Evolutionary conservation across 2,797 vertebrate species (phyloP).

Genomic region (Myioborus melanocephalus): DNA sequence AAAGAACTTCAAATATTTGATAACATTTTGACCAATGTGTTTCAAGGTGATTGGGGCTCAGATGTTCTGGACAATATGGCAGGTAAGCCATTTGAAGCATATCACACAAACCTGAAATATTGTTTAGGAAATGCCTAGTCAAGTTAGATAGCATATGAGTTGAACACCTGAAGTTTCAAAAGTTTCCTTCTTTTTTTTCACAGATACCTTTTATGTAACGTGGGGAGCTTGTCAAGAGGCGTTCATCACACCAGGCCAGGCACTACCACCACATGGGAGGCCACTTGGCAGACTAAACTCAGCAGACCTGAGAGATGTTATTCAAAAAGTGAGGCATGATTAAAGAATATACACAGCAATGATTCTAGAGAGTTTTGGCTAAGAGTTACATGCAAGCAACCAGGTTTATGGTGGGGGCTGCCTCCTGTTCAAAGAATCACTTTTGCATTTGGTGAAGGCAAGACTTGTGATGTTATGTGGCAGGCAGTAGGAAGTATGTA

Average conservation of each 20-base stretch:
- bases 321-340: slow-evolving; percentile 85
- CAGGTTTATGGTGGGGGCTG: background rate
- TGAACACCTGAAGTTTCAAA: background rate
- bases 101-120: background rate
- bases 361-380: background rate
- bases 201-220: slow-evolving; percentile 92
- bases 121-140: background rate
- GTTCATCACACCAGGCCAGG: slow-evolving; percentile 78
- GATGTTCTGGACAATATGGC: slow-evolving; percentile 87
- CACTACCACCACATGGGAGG: slow-evolving; percentile 88
- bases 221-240: slow-evolving; percentile 84
- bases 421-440: background rate
- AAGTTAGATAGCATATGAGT: background rate
- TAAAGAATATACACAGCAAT: background rate
- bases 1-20: slow-evolving; percentile 90
- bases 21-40: slow-evolving; percentile 86
- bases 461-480: background rate
- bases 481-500: background rate
- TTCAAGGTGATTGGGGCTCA: slow-evolving; percentile 90
- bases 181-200: background rate
- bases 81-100: slow-evolving; percentile 75
- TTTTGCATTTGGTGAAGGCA: background rate
- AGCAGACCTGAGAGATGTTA: slow-evolving; percentile 85
- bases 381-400: background rate
- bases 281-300: slow-evolving; percentile 85